Base-by-base conservation (phyloP, 1,140 invertebrate species). In the Epicauta chinensis region DNA sequence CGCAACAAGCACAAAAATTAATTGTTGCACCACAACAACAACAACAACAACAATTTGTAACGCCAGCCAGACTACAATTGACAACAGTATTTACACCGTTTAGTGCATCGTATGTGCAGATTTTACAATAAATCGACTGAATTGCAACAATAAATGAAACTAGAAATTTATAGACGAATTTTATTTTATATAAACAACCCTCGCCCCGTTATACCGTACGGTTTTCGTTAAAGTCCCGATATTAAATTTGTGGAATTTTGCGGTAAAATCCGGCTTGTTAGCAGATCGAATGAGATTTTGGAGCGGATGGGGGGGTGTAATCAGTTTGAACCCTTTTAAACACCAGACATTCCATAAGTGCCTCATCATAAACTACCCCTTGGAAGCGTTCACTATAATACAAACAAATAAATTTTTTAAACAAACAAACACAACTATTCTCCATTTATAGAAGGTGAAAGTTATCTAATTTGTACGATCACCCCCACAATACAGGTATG, bases 161-260 rank as follows among this genome's bases (percentile, higher is more conserved):
- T 23, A 23, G 3, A 4, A 23, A 5, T 23, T 5, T 23, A 5
- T 23, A n/a, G n/a, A n/a, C 2, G 23, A 23, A 23, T 23, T 23
- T 23, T 3, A 7, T 23, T 23, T 23, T 23, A 23, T 23, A 5
- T 3, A 23, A 23, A 2, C 23, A 7, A 7, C 7, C 7, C 4
- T 23, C 4, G 23, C n/a, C n/a, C n/a, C 23, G 23, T 5, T 5
- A 23, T 23, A 5, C 23, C 7, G 23, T 37, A 44, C 32, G 44
- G 36, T 31, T 39, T 29, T 23, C 43, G 16, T 5, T 42, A 53
- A 56, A 56, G 54, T 48, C 50, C 53, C 52, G 57, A 59, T 59
- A 59, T 59, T 59, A 59, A 59, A 59, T 59, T 59, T 59, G 54
- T 51, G 58, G 58, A 59, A 59, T 59, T 59, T 59, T 53, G 58